These are phyloP conservation scores for Lapara coniferarum DNA, from an alignment of 2,888 invertebrate genomes.

Conservation along the genomic window DNA sequence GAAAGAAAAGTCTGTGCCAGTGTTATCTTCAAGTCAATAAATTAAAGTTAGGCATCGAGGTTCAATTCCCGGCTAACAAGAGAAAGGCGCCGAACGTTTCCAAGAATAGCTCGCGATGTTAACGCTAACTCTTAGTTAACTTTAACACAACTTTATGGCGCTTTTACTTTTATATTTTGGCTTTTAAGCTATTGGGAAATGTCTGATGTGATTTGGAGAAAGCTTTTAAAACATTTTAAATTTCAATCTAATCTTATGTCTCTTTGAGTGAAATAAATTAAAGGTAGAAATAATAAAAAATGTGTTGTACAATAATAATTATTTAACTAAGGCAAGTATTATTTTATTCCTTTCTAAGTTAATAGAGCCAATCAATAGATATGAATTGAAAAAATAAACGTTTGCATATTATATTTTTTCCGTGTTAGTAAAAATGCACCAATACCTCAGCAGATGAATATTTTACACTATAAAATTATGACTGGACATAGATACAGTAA, in stretches of 20 bases:
- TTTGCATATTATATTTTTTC: no score
- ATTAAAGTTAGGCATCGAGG: slow-evolving; percentile 45
- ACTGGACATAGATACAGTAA: no score
- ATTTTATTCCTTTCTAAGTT: no score
- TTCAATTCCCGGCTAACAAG: slow-evolving; percentile 51
- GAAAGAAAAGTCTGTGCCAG: slow-evolving; percentile 32
- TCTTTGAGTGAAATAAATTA: no score
- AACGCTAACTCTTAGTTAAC: slow-evolving; percentile 33
- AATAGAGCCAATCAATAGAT: no score
- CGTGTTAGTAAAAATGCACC: no score
- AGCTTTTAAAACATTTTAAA: background rate
- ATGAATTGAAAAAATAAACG: no score
- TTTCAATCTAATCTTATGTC: background rate
- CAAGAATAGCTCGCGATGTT: slow-evolving; percentile 39
- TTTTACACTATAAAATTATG: no score
- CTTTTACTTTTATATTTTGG: slow-evolving; percentile 2
- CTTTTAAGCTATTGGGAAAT: background rate
- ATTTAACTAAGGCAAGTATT: no score
- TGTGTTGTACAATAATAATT: no score
- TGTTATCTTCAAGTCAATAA: slow-evolving; percentile 44
- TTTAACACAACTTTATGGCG: background rate
- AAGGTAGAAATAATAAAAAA: no score
- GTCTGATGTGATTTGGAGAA: background rate
- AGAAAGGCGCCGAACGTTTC: slow-evolving; percentile 47
- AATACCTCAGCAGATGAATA: no score